phyloP scores from a whole-genome alignment of 2,888 invertebrate species.

The Argynnis bischoffii region DNA sequence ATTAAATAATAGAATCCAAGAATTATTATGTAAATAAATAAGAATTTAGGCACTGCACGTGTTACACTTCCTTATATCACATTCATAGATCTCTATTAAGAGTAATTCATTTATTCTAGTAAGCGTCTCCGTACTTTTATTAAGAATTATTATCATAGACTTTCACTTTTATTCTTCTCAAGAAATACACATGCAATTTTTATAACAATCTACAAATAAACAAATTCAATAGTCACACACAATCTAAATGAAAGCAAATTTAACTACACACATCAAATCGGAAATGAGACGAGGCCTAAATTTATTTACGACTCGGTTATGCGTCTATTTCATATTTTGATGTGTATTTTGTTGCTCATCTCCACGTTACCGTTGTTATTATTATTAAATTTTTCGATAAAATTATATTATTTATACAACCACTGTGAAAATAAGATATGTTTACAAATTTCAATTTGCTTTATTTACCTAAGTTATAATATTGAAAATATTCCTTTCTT shows the following conservation, averaged over 20 bases:
- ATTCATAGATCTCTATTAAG: constrained; percentile 63
- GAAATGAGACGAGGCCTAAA: constrained; percentile 9
- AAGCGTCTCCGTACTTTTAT: constrained; percentile 76
- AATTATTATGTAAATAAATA: constrained; percentile 61
- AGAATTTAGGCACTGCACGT: constrained; percentile 80
- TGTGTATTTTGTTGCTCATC: not conserved
- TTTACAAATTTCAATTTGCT: not conserved
- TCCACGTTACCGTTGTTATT: not conserved
- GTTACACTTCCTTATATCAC: constrained; percentile 75
- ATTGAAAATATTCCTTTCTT: constrained; percentile 11
- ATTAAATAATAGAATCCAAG: constrained; percentile 44
- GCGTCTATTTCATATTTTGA: constrained; percentile 2
- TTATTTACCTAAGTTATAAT: not conserved
- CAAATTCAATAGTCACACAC: constrained; percentile 11
- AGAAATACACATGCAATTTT: constrained; percentile 38
- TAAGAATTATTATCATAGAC: constrained; percentile 71
- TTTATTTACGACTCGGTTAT: constrained; percentile 9
- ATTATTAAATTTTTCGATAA: not conserved
- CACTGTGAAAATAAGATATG: too few species aligned
- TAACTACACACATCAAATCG: not conserved
- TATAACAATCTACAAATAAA: constrained; percentile 18
- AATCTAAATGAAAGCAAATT: not conserved
- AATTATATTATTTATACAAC: too few species aligned
- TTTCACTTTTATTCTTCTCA: constrained; percentile 40
- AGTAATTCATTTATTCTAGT: constrained; percentile 71